These are phyloP conservation scores for Mus musculus DNA, from an alignment of 2,113 vertebrate genomes.

Conservation along the genomic window DNA sequence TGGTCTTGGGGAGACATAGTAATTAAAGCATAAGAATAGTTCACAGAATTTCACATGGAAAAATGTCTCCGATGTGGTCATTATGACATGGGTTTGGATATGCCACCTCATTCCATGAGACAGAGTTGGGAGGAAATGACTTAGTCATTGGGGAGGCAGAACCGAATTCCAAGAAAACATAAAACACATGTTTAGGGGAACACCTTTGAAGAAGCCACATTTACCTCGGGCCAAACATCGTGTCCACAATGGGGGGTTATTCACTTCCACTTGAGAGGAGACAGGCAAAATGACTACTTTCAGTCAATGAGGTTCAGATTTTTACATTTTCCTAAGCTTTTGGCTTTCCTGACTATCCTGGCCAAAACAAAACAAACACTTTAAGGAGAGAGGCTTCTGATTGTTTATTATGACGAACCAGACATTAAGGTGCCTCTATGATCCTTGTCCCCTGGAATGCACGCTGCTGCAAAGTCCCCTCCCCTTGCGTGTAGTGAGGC, in stretches of 20 bases:
- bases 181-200: slow-evolving; percentile 22
- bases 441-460: background rate
- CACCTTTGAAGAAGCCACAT: slow-evolving; percentile 56
- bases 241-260: background rate
- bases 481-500: background rate
- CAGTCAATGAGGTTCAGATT: slow-evolving; percentile 23
- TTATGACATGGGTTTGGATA: slow-evolving; percentile 62
- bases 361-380: background rate
- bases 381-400: slow-evolving; percentile 38
- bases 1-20: slow-evolving; percentile 60
- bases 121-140: slow-evolving; percentile 61
- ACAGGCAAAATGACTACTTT: slow-evolving; percentile 22
- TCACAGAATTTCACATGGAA: slow-evolving; percentile 70
- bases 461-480: background rate
- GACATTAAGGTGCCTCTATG: background rate
- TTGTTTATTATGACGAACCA: slow-evolving; percentile 40
- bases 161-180: slow-evolving; percentile 64
- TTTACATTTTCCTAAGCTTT: slow-evolving; percentile 54
- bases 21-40: slow-evolving; percentile 73
- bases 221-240: slow-evolving; percentile 2
- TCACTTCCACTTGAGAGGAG: slow-evolving; percentile 15
- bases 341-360: slow-evolving; percentile 46
- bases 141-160: slow-evolving; percentile 62
- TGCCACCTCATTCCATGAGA: slow-evolving; percentile 73
- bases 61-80: slow-evolving; percentile 71